These are phyloP conservation scores for Drosophila jambulina DNA, from an alignment of 1,140 invertebrate genomes.

Conservation along the genomic window DNA sequence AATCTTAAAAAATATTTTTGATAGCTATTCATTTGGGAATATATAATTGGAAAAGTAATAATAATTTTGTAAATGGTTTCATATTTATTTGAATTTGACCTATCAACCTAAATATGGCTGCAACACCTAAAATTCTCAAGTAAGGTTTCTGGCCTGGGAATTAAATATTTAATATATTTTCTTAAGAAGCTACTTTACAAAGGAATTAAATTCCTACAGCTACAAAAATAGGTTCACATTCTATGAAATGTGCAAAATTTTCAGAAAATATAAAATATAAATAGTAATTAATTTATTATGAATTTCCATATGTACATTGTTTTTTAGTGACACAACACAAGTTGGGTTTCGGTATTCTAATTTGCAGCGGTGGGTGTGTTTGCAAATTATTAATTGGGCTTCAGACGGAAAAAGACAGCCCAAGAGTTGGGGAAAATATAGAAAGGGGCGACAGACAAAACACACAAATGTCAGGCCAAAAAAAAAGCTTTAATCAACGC, in stretches of 20 bases:
- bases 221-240: too few species aligned
- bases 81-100: not conserved
- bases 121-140: not conserved
- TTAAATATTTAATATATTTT: too few species aligned
- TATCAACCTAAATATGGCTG: not conserved
- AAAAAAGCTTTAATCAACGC: constrained; percentile 74
- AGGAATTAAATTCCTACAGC: too few species aligned
- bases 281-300: too few species aligned
- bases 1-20: too few species aligned
- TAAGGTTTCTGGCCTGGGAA: too few species aligned
- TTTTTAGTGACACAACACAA: constrained; percentile 11
- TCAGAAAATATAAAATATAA: too few species aligned
- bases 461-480: constrained; percentile 48
- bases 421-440: constrained; percentile 1
- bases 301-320: not conserved
- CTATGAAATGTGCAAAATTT: too few species aligned
- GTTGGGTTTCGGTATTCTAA: constrained; percentile 18
- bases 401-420: constrained; percentile 34
- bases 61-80: not conserved
- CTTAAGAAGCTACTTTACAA: too few species aligned
- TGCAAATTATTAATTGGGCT: constrained; percentile 71
- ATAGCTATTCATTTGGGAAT: too few species aligned
- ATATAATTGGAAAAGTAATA: not conserved
- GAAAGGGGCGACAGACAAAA: constrained; percentile 17
- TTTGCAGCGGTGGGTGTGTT: constrained; percentile 39